Base-by-base conservation (phyloP, 1,140 invertebrate genomes). In the Proales similis region DNA sequence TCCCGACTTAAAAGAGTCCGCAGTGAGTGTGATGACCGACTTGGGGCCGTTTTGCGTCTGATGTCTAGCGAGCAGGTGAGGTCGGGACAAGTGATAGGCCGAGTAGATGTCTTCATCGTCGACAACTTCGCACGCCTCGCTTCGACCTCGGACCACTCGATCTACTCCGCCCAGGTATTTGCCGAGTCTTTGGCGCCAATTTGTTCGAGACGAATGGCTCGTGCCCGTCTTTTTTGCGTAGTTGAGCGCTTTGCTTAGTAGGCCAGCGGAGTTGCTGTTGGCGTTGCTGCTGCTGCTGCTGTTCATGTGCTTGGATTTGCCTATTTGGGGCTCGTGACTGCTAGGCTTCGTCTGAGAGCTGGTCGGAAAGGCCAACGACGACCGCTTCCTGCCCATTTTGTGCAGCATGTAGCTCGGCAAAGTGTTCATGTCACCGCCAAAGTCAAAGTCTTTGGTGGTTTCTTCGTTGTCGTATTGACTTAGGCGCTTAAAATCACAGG, bases 61-160 rank as follows among this genome's bases (percentile, higher is more conserved):
- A n/a, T n/a, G n/a, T n/a, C n/a, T n/a, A n/a, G n/a, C n/a, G n/a
- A n/a, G n/a, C n/a, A n/a, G n/a, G n/a, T n/a, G n/a, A n/a, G n/a
- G n/a, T 42, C 51, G 26, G 4, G 51, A 14, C 36, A 57, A 57
- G 30, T 57, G 51, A 42, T 42, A 57, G 12, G 51, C 39, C 12
- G 51, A 57, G n/a, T 57, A 57, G 20, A 24, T 42, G 36, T 57
- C 51, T 20, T 57, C 51, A 27, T 57, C 51, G 2, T 24, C 9
- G 4, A 19, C n/a, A 4, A 46, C 27, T 24, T 46, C 43, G 27
- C 43, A 46, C 43, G 14, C 27, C 43, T 46, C 27, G 43, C 3
- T 3, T 43, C 11, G 14, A 26, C 30, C 45, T 57, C 11, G 12
- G 4, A 2, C 36, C 6, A 5, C 20, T 36, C 3, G 36, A 57